Percentiles rank a stretch among this genome's conserved stretches.
Evolutionary conservation across 2,888 invertebrate species (phyloP).

Genomic region (Volucella inanis): DNA sequence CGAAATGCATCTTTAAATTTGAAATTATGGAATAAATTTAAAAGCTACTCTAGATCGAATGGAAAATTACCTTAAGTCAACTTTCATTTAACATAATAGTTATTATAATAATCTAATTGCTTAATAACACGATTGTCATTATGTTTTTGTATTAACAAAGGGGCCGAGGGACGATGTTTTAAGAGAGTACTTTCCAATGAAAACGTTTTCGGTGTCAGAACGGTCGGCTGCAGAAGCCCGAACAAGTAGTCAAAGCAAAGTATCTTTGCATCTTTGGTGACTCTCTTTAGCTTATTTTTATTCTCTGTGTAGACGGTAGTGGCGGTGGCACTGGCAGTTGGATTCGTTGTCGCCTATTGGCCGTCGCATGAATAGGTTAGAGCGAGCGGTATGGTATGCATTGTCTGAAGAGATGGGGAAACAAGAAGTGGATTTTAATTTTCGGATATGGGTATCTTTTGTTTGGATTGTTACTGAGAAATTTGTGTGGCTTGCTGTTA

Average conservation of each 20-base stretch:
- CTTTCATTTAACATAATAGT: background rate
- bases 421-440: conserved; percentile 40
- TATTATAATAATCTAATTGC: conserved; percentile 17
- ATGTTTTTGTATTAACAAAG: background rate
- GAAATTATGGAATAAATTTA: background rate
- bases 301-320: no score
- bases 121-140: conserved; percentile 18
- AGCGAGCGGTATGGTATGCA: background rate
- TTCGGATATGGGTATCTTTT: conserved; percentile 50
- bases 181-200: conserved; percentile 7
- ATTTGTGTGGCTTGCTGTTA: background rate
- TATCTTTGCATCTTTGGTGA: background rate
- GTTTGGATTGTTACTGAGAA: conserved; percentile 44
- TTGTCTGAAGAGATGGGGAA: background rate
- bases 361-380: no score
- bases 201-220: background rate
- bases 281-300: conserved; percentile 12
- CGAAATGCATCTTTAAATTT: conserved; percentile 10
- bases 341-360: no score
- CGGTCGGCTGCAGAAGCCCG: no score
- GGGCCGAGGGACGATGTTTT: background rate
- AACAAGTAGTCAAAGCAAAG: background rate
- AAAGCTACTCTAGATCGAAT: background rate
- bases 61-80: background rate
- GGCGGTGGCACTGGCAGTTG: no score